These are phyloP conservation scores for Phalacrocorax aristotelis DNA, from an alignment of 2,113 vertebrate genomes.

Conservation along the genomic window DNA sequence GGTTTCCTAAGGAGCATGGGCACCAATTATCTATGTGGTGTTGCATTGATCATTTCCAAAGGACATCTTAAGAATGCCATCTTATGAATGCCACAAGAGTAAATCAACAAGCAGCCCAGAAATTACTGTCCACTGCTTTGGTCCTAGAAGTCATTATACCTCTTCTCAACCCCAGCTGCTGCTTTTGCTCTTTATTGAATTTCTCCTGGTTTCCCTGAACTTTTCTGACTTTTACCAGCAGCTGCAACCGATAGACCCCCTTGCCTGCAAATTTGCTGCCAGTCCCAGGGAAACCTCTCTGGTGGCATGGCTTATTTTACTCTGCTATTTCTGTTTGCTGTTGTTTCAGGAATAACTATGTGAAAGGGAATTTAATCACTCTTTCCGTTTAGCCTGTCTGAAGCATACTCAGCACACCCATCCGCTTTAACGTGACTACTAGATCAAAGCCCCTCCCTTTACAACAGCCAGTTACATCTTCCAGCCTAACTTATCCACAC, in stretches of 20 bases:
- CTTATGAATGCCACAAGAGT: background rate
- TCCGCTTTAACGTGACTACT: background rate
- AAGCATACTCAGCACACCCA: background rate
- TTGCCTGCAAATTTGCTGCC: background rate
- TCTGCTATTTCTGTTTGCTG: constrained; percentile 35
- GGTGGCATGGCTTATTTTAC: background rate
- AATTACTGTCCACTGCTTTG: background rate
- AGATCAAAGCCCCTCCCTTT: background rate
- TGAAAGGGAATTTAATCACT: constrained; percentile 21
- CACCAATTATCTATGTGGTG: background rate
- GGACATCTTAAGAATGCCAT: background rate
- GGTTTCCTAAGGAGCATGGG: background rate
- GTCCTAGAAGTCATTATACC: background rate
- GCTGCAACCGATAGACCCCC: background rate
- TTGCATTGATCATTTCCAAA: background rate
- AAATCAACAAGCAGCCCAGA: background rate
- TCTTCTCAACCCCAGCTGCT: background rate
- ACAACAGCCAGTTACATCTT: background rate
- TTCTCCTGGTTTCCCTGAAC: background rate
- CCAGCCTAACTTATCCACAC: background rate
- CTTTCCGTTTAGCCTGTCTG: constrained; percentile 5
- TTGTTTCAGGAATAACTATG: constrained; percentile 28
- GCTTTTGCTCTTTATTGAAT: background rate
- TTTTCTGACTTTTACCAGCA: background rate
- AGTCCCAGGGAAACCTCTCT: background rate